Conservation (phyloP, 2,113 vertebrate species). For the Thamnaconus septentrionalis region DNA sequence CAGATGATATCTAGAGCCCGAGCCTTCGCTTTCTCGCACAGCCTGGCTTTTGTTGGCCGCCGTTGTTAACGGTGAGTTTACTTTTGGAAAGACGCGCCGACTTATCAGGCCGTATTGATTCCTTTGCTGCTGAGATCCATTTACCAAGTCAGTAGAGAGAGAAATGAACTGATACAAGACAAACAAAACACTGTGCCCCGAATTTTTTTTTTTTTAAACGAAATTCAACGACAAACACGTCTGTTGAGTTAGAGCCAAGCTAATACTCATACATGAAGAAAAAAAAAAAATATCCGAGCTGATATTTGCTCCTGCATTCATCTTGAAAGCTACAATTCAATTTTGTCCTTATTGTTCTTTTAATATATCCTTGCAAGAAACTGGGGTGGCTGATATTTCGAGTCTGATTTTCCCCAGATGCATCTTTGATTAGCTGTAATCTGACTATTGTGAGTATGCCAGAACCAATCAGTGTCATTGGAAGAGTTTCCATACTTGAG, state of each 20-base stretch:
- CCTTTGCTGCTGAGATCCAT: slow-evolving; percentile 46
- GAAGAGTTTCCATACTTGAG: too few species aligned
- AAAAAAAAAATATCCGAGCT: too few species aligned
- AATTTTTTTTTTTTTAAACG: slow-evolving; percentile 15
- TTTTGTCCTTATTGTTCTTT: not conserved
- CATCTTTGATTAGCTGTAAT: too few species aligned
- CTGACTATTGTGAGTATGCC: too few species aligned
- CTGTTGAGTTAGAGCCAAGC: slow-evolving; percentile 19
- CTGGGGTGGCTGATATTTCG: too few species aligned
- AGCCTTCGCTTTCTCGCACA: slow-evolving; percentile 18
- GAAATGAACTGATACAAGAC: slow-evolving; percentile 61
- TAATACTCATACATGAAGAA: not conserved
- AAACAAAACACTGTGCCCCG: slow-evolving; percentile 26
- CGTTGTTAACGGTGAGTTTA: slow-evolving; percentile 17
- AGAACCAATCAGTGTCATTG: too few species aligned
- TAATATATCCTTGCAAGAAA: too few species aligned
- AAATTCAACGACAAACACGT: slow-evolving; percentile 36
- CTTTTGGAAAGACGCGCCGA: slow-evolving; percentile 28
- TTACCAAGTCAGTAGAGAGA: slow-evolving; percentile 59
- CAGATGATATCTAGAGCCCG: slow-evolving; percentile 44
- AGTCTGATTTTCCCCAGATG: too few species aligned
- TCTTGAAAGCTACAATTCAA: not conserved
- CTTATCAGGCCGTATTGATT: slow-evolving; percentile 49
- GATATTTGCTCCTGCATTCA: slow-evolving; percentile 1
- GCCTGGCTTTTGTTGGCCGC: slow-evolving; percentile 34